These are phyloP conservation scores for Leistus spinibarbis DNA, from an alignment of 2,888 invertebrate genomes.

Conservation along the genomic window DNA sequence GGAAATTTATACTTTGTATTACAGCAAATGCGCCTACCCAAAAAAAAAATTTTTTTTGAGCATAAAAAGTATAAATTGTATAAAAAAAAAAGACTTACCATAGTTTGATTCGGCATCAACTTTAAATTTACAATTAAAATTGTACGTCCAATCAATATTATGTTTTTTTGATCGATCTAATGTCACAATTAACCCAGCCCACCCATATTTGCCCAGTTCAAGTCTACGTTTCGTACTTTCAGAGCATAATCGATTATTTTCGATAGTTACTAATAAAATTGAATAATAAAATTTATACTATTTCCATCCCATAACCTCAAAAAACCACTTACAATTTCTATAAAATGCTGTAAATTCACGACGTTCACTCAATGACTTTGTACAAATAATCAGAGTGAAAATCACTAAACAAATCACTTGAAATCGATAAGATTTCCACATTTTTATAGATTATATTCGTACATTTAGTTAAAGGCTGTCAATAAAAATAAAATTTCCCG, in stretches of 20 bases:
- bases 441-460: neutral
- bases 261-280: neutral
- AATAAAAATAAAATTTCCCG: neutral
- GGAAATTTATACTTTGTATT: conserved; percentile 59
- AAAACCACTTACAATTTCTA: neutral
- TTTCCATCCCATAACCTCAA: neutral
- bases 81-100: conserved; percentile 20
- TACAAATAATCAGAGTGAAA: neutral
- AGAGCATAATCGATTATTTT: conserved; percentile 15
- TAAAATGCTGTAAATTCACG: neutral
- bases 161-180: conserved; percentile 48
- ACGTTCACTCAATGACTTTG: neutral
- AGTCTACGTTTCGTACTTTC: conserved; percentile 44
- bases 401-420: neutral
- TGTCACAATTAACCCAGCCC: conserved; percentile 49
- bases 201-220: conserved; percentile 45
- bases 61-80: neutral
- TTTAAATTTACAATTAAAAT: conserved; percentile 52
- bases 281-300: neutral
- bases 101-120: conserved; percentile 46
- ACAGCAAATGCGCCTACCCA: conserved; percentile 59
- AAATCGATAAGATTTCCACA: neutral
- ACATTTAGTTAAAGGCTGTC: neutral
- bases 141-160: conserved; percentile 46
- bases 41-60: conserved; percentile 16